Conservation (phyloP, 2,797 vertebrate species). For the Luscinia luscinia region DNA sequence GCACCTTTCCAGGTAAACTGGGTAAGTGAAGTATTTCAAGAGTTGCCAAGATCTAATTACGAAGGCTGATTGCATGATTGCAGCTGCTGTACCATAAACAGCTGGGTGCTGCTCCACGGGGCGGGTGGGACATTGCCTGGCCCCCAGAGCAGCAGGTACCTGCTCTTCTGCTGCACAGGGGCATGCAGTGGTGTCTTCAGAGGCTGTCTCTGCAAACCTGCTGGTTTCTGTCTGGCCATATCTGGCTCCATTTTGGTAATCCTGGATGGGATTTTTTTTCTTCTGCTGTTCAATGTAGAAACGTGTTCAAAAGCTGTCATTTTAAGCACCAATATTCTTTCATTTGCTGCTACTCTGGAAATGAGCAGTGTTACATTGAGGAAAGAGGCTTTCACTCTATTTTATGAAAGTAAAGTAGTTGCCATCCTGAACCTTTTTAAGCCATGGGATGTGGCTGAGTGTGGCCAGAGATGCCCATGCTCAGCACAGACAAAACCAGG, state of each 20-base stretch:
- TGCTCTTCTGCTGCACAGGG: not conserved
- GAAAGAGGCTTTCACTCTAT: not conserved
- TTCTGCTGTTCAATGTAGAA: not conserved
- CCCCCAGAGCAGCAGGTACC: not conserved
- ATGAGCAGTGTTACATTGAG: not conserved
- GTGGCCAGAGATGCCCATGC: not conserved
- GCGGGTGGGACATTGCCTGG: not conserved
- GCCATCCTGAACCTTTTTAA: not conserved
- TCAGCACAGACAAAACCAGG: not conserved
- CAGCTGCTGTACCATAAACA: conserved; percentile 43
- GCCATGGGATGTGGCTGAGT: not conserved
- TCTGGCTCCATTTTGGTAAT: not conserved
- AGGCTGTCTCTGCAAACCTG: not conserved
- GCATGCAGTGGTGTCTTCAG: not conserved
- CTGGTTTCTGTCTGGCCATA: fast-evolving
- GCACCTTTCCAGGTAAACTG: conserved; percentile 66
- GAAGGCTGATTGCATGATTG: conserved; percentile 54
- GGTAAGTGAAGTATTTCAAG: conserved; percentile 55
- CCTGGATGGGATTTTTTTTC: not conserved
- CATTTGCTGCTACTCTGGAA: not conserved
- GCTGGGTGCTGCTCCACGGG: not conserved
- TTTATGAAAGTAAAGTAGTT: not conserved
- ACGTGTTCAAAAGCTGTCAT: not conserved
- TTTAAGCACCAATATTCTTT: not conserved
- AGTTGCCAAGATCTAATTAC: conserved; percentile 56